Evolutionary conservation across 2,113 vertebrate genomes (phyloP), one percentile per base, ranked within the genome.

Genomic region (human (Homo sapiens)): DNA sequence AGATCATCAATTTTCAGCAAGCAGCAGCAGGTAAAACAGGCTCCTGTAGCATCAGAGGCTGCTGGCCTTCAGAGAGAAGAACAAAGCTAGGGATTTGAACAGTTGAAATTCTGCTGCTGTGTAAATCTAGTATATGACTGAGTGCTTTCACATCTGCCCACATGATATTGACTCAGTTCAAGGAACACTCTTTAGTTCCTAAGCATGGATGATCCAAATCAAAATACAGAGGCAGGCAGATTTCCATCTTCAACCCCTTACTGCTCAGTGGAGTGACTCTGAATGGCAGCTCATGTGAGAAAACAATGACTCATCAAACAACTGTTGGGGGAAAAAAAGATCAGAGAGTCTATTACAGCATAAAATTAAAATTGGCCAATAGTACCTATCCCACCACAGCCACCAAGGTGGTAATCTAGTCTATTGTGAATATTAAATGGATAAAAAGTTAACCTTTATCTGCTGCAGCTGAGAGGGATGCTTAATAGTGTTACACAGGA

Each of bases 401-500:
- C 61, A 86, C 12, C 86, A 87, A 91, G 20, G 22, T 66, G 8
- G 45, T n/a, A 64, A 8, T 68, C 79, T 66, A 38, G 78, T 95
- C 55, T 73, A 55, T 55, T 64, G 2, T 79, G 30, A 92, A 27
- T 48, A 55, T n/a, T 7, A 93, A 92, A 92, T 78, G 38, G 59
- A 66, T 43, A 50, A 95, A 88, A 92, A 93, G 68, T 75, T 45
- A 91, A 86, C 35, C n/a, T 83, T 91, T 23, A 84, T 64, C 61
- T 64, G 61, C 40, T 75, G 52, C 23, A 86, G 57, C n/a, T 72
- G 76, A 81, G 43, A 45, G 76, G 96, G 88, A 80, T 81, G 30
- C 68, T 83, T 84, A 85, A 89, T 14, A 72, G 76, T 85, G 76
- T 90, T 94, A 88, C 96, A 96, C 97, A 98, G 97, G 97, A 98